Conservation (phyloP, 2,113 vertebrate species). For the Poecile atricapillus region DNA sequence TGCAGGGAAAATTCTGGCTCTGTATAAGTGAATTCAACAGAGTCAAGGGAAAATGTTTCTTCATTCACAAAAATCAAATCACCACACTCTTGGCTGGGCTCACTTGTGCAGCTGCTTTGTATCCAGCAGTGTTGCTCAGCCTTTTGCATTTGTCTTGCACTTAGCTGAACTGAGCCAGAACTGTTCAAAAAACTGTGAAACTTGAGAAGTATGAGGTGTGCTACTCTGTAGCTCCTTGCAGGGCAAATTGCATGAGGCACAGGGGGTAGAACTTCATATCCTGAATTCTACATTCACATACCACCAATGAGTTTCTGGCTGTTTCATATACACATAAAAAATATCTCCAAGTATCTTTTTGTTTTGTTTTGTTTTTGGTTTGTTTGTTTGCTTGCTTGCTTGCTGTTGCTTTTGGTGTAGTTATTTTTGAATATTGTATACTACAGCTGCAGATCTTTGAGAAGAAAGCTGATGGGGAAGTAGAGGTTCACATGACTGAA, state of each 20-base stretch:
- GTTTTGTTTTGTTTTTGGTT: background rate
- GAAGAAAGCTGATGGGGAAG: background rate
- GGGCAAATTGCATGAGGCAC: background rate
- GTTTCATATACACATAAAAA: accelerated
- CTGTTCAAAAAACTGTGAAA: background rate
- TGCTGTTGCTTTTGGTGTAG: background rate
- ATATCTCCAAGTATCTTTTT: background rate
- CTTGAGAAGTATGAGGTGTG: background rate
- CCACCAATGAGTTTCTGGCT: background rate
- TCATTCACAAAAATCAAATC: background rate
- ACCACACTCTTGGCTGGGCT: background rate
- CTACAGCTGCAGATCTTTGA: background rate
- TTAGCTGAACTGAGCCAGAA: background rate
- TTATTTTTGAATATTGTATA: background rate
- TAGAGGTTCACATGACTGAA: background rate
- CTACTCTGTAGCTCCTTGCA: background rate
- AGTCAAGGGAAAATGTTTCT: background rate
- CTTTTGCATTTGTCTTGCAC: background rate
- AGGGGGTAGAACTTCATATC: background rate
- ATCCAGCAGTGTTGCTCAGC: background rate
- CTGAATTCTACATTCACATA: background rate
- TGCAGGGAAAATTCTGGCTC: background rate
- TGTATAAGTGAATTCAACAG: background rate
- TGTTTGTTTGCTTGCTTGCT: background rate
- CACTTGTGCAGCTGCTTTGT: background rate